These are phyloP conservation scores for Ylistrum balloti DNA, from an alignment of 1,140 invertebrate species.

Conservation along the genomic window DNA sequence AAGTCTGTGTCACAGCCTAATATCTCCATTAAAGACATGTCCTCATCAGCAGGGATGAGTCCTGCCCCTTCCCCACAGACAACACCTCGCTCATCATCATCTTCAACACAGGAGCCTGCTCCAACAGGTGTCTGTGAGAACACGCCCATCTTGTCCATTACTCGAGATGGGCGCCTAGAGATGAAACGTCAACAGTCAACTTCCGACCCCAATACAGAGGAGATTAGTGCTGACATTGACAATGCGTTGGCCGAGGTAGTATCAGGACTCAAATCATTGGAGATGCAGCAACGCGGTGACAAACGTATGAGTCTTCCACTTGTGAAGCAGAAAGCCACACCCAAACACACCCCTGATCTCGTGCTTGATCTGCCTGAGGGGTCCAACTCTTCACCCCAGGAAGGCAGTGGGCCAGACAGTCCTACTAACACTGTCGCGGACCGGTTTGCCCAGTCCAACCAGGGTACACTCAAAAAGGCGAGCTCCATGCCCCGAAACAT, in stretches of 20 bases:
- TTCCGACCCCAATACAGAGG: slow-evolving; percentile 71
- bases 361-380: slow-evolving; percentile 91
- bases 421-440: slow-evolving; percentile 78
- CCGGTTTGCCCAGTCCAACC: slow-evolving; percentile 85
- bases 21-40: slow-evolving; percentile 67
- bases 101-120: slow-evolving; percentile 37
- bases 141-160: slow-evolving; percentile 36
- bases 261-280: slow-evolving; percentile 77
- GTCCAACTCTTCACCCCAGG: slow-evolving; percentile 68
- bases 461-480: slow-evolving; percentile 91
- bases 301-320: slow-evolving; percentile 77
- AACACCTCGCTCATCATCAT: not conserved
- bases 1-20: slow-evolving; percentile 78
- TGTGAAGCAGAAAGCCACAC: slow-evolving; percentile 80
- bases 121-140: not conserved
- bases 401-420: slow-evolving; percentile 74
- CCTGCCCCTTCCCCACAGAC: slow-evolving; percentile 53
- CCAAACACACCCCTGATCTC: slow-evolving; percentile 91
- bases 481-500: slow-evolving; percentile 71
- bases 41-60: slow-evolving; percentile 49
- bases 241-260: slow-evolving; percentile 80
- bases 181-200: slow-evolving; percentile 61
- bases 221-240: slow-evolving; percentile 79
- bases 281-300: slow-evolving; percentile 77
- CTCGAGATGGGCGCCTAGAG: not conserved